Conservation (phyloP, 1,140 invertebrate genomes). For the Andricus grossulariae region DNA sequence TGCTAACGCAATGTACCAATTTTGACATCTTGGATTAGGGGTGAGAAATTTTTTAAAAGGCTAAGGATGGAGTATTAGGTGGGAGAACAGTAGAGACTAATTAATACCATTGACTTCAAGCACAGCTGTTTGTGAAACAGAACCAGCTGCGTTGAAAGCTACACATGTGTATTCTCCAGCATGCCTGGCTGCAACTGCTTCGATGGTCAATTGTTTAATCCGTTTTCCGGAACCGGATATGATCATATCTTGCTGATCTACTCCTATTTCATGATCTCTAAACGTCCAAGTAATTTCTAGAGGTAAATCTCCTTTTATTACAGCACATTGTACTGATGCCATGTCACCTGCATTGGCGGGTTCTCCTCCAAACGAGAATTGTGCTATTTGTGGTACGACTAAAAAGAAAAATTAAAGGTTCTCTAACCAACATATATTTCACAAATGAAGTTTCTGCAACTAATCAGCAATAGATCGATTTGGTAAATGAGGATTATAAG, state of each 20-base stretch:
- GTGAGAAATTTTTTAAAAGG: background rate
- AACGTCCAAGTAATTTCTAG: constrained; percentile 83
- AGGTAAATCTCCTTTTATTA: constrained; percentile 82
- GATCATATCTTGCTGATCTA: constrained; percentile 65
- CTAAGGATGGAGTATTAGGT: background rate
- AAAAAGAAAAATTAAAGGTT: background rate
- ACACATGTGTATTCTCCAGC: constrained; percentile 85
- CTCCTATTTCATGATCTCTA: constrained; percentile 67
- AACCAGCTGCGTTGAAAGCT: constrained; percentile 85
- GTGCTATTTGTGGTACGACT: constrained; percentile 81
- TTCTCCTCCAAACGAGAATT: constrained; percentile 82
- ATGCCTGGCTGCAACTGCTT: constrained; percentile 84
- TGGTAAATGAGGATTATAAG: too few species aligned
- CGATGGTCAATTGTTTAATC: constrained; percentile 80
- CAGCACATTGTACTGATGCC: constrained; percentile 82
- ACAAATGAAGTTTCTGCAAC: too few species aligned
- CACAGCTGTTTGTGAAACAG: constrained; percentile 80
- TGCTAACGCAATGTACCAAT: too few species aligned
- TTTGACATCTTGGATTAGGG: too few species aligned
- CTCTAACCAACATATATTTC: too few species aligned
- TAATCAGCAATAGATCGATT: too few species aligned
- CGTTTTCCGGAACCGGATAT: constrained; percentile 78
- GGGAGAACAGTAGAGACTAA: too few species aligned
- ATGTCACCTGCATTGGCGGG: constrained; percentile 84
- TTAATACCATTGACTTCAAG: constrained; percentile 85